Evolutionary conservation across 2,888 invertebrate genomes (phyloP).

Genomic region (Drosophila multiciliata): DNA sequence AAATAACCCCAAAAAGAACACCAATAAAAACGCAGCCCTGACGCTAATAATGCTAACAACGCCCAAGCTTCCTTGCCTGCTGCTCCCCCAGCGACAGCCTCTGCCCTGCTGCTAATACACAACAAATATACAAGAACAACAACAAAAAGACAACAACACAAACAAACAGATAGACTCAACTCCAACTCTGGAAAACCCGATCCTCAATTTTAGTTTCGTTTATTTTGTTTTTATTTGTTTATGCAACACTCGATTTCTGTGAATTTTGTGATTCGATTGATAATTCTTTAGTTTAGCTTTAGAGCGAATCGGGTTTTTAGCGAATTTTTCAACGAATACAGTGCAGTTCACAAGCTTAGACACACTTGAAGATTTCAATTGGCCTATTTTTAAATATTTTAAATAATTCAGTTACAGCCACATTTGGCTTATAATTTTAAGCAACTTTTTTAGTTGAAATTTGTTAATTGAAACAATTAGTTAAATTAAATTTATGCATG

Average conservation of each 20-base stretch:
- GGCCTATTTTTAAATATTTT: background rate
- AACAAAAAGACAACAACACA: conserved; percentile 16
- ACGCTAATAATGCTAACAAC: conserved; percentile 28
- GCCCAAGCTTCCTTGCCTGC: conserved; percentile 38
- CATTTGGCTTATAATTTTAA: background rate
- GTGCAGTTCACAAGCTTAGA: background rate
- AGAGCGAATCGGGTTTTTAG: conserved; percentile 66
- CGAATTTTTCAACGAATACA: conserved; percentile 56
- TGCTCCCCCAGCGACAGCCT: conserved; percentile 33
- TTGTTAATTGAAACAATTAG: background rate
- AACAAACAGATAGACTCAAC: conserved; percentile 1
- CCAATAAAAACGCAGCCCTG: conserved; percentile 32
- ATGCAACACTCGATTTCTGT: conserved; percentile 57
- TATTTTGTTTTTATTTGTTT: conserved; percentile 3
- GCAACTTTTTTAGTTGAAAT: background rate
- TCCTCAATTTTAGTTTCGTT: conserved; percentile 14
- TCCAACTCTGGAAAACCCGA: conserved; percentile 20
- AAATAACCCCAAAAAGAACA: conserved; percentile 6
- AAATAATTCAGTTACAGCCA: background rate
- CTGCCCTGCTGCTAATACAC: conserved; percentile 71
- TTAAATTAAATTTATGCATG: background rate
- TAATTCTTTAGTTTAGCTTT: conserved; percentile 62
- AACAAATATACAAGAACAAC: conserved; percentile 31
- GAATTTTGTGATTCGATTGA: conserved; percentile 53
- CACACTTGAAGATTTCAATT: background rate